These are phyloP conservation scores for Camelus bactrianus DNA, from an alignment of 2,113 vertebrate genomes.

Conservation along the genomic window DNA sequence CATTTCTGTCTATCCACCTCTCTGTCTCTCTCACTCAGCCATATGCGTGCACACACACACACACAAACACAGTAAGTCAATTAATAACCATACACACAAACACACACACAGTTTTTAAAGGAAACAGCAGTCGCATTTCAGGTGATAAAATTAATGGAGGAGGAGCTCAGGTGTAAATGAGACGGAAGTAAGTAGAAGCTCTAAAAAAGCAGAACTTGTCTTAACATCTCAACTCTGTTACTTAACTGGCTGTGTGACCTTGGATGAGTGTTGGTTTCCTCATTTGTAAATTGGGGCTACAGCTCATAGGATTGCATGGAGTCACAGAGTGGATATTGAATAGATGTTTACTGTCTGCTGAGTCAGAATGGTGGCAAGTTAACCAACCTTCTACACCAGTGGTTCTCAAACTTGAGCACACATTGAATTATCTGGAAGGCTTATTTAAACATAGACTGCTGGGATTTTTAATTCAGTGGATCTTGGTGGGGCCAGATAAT, in stretches of 20 bases:
- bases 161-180: neutral
- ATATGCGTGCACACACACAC: neutral
- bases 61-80: neutral
- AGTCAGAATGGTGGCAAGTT: neutral
- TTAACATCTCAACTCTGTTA: neutral
- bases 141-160: neutral
- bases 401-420: neutral
- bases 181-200: neutral
- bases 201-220: neutral
- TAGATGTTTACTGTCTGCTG: neutral
- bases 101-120: neutral
- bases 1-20: neutral
- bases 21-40: no score
- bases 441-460: neutral
- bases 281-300: neutral
- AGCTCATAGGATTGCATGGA: neutral
- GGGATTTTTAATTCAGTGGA: neutral
- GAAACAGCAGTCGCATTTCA: neutral
- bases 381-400: neutral
- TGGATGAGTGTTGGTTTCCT: neutral
- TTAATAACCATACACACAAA: neutral
- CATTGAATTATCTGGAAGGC: slow-evolving; percentile 25
- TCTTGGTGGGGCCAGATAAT: neutral
- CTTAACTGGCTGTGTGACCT: neutral
- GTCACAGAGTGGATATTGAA: neutral